A percentile compares a stretch with the other conserved stretches of the same genome.
Evolutionary conservation across 2,113 vertebrate species (phyloP).

Genomic region (Leptosomus discolor): DNA sequence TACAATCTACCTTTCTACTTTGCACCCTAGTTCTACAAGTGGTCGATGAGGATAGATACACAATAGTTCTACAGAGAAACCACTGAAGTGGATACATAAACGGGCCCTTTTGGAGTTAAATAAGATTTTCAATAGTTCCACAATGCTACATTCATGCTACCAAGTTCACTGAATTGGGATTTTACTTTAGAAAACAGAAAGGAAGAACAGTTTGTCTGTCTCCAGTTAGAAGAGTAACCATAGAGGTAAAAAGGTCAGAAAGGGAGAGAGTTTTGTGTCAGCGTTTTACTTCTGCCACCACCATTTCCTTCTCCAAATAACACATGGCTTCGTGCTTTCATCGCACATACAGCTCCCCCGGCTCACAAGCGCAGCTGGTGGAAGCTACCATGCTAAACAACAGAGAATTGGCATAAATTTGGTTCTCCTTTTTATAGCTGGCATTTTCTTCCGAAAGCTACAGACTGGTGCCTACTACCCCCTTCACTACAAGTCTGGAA

Average conservation of each 20-base stretch:
- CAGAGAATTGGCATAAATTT: background rate
- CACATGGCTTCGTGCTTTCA: background rate
- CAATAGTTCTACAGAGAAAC: conserved; percentile 18
- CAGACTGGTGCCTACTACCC: background rate
- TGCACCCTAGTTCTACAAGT: background rate
- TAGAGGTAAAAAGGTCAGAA: background rate
- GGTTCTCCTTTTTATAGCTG: background rate
- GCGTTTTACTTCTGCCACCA: background rate
- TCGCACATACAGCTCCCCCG: background rate
- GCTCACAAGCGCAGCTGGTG: background rate
- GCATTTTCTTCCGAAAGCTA: background rate
- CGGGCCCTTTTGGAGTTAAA: background rate
- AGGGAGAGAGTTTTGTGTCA: background rate
- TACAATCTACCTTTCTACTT: background rate
- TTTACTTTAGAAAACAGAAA: background rate
- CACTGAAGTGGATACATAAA: background rate
- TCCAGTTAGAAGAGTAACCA: background rate
- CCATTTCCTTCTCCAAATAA: background rate
- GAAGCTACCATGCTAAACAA: background rate
- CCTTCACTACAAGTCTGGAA: background rate
- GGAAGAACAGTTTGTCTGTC: conserved; percentile 8
- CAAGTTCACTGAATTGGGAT: conserved; percentile 45
- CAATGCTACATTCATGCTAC: conserved; percentile 70
- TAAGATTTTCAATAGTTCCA: conserved; percentile 24
- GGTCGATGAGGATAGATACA: background rate